Base-by-base conservation (phyloP, 2,113 vertebrate species). In the Trematocara marginatum region DNA sequence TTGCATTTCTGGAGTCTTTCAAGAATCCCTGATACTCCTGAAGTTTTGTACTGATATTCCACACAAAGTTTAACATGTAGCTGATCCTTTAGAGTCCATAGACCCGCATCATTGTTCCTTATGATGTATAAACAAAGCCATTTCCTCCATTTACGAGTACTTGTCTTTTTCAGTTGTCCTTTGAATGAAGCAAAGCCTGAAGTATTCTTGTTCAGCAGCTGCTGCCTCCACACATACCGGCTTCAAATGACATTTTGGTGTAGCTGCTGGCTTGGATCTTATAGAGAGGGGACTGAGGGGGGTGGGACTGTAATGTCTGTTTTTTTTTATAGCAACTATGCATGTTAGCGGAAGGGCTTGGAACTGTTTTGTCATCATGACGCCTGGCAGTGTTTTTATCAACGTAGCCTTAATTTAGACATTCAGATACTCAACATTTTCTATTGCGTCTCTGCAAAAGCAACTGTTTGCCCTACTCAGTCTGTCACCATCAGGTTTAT, bases 231-330 rank as follows among this genome's bases (percentile, higher is more conserved):
- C 87, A 86, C 90, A 86, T 87, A 51, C 86, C 15, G 40, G 94
- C 88, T 91, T 93, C 90, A 92, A 92, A 93, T 95, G 89, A 86
- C 92, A 93, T 83, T 90, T 84, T 88, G 89, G 52, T 89, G 83
- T 86, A 89, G 92, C 87, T 91, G 91, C 83, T 93, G 92, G 86
- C 85, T 69, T 29, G 34, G 42, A 52, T 86, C 86, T 84, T 85
- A 89, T 38, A 6, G 34, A 85, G 47, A 79, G 88, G 84, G 86
- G 83, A 64, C 78, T 78, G 42, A 84, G 18, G 23, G 57, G 91
- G 92, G 90, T 7, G 86, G 91, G 83, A 84, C 89, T 88, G 45
- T 79, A 79, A 11, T 84, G 79, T 38, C 78, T 29, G 12, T 71
- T 71, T 66, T 49, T 79, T 86, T 61, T 86, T 82, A 74, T 71